Evolutionary conservation across 1,140 invertebrate genomes (phyloP).

Genomic region (Drosophila fuyamai): DNA sequence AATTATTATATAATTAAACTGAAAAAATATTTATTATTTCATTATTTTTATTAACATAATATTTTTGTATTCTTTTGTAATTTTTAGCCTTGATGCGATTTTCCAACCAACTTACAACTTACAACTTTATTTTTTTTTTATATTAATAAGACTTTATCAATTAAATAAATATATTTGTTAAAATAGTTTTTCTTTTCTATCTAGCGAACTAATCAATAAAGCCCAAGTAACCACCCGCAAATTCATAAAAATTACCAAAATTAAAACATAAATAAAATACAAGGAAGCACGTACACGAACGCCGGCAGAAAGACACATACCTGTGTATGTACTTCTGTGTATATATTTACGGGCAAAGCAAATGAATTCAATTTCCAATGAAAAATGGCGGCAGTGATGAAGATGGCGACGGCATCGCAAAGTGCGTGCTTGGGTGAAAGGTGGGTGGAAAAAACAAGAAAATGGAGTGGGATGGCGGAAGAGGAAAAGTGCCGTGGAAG

Average conservation of each 20-base stretch:
- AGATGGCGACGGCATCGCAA: conserved; percentile 57
- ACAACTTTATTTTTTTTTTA: no score
- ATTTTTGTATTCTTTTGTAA: no score
- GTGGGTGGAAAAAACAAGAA: conserved; percentile 16
- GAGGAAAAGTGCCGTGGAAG: conserved; percentile 7
- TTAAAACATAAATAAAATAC: conserved; percentile 71
- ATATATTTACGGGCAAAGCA: conserved; percentile 23
- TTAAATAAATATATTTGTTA: no score
- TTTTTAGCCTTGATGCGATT: no score
- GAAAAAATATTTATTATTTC: no score
- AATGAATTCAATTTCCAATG: conserved; percentile 80
- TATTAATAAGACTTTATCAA: no score
- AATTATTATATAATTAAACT: no score
- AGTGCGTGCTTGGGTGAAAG: conserved; percentile 27
- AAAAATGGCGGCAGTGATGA: conserved; percentile 80
- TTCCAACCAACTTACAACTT: no score
- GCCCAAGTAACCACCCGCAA: conserved; percentile 17
- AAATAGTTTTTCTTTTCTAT: background rate
- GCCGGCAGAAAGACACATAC: conserved; percentile 7
- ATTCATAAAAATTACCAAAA: conserved; percentile 49
- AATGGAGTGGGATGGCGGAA: background rate
- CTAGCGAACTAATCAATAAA: conserved; percentile 7
- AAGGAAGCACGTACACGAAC: conserved; percentile 54
- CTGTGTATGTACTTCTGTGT: conserved; percentile 8
- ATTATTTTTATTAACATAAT: no score